Percentiles rank a stretch among this genome's conserved stretches.
phyloP scores from a whole-genome alignment of 2,113 vertebrate genomes.

The Chlamydotis undulata region DNA sequence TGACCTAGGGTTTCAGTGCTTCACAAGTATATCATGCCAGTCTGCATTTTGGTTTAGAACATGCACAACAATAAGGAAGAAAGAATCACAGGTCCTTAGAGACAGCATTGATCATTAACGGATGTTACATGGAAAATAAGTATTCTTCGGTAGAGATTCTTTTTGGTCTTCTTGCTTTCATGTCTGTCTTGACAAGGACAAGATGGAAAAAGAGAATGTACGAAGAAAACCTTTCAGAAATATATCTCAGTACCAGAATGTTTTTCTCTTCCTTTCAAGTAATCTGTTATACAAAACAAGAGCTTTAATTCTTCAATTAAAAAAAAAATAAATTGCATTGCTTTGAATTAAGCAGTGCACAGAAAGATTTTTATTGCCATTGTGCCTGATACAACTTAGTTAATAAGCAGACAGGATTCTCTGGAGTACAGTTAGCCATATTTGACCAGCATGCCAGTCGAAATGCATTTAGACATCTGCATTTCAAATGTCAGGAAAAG shows the following conservation, averaged over 20 bases:
- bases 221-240: background rate
- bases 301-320: background rate
- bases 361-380: background rate
- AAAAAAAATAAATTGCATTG: background rate
- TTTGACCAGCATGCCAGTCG: background rate
- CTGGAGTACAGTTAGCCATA: background rate
- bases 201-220: background rate
- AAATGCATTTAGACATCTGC: background rate
- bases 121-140: background rate
- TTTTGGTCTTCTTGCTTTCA: constrained; percentile 12
- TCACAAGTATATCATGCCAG: background rate
- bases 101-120: background rate
- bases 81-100: background rate
- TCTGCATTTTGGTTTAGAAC: background rate
- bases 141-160: background rate
- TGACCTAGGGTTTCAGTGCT: background rate
- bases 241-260: background rate
- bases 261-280: background rate
- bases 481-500: background rate
- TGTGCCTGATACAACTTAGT: background rate
- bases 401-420: background rate
- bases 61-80: background rate
- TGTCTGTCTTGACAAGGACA: background rate
- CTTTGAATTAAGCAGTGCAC: background rate
- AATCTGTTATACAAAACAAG: background rate